Percentiles rank a stretch among this genome's conserved stretches.
phyloP scores from a whole-genome alignment of 2,113 vertebrate species.

The Hippocampus zosterae region DNA sequence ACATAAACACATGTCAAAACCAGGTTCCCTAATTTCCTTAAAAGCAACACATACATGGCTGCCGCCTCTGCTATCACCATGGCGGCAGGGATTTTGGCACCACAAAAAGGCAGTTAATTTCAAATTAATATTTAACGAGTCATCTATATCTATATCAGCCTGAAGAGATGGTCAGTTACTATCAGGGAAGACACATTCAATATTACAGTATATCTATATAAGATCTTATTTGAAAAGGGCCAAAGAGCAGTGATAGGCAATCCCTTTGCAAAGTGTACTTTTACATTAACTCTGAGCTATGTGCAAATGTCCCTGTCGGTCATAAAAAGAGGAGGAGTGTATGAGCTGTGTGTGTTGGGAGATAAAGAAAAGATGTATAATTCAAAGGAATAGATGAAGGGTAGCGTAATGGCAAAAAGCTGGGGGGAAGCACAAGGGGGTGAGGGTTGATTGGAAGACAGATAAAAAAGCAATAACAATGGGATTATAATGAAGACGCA shows the following conservation, averaged over 20 bases:
- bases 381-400: conserved; percentile 36
- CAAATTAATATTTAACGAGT: conserved; percentile 39
- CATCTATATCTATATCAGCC: conserved; percentile 7
- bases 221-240: neutral
- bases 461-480: conserved; percentile 34
- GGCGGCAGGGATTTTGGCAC: conserved; percentile 19
- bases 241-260: neutral
- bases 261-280: conserved; percentile 1
- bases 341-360: neutral
- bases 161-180: neutral
- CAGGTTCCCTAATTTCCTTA: neutral
- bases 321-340: conserved; percentile 18
- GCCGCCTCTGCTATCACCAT: conserved; percentile 36
- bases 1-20: neutral
- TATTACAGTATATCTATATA: neutral
- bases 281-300: conserved; percentile 23
- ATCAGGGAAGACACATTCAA: neutral
- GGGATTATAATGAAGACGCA: conserved; percentile 43
- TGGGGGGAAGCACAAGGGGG: conserved; percentile 19
- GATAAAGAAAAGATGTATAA: conserved; percentile 16
- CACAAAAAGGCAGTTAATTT: conserved; percentile 32
- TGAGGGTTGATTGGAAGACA: conserved; percentile 18
- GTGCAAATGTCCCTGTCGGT: conserved; percentile 27
- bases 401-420: conserved; percentile 43
- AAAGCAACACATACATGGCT: neutral